Base-by-base conservation (phyloP, 2,113 vertebrate genomes). In the Cephalopterus ornatus region DNA sequence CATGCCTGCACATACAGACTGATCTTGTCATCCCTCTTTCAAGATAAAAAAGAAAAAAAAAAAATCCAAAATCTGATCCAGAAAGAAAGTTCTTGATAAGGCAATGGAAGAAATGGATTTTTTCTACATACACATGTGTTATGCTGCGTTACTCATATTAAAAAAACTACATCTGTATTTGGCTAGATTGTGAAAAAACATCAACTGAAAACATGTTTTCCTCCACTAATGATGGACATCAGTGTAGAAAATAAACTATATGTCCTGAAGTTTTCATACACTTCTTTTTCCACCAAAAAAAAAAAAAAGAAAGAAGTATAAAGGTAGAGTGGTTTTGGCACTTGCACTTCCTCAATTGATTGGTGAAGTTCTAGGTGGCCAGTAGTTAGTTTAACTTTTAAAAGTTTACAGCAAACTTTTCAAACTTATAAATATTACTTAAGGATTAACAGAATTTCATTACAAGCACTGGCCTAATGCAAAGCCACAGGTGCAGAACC, bases 91-190 rank as follows among this genome's bases (percentile, higher is more conserved):
- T 67, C 15, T 35, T 77, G 4, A 18, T 32, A 58, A 58, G 14
- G 12, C 44, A 71, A 44, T 24, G 17, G n/a, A 85, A 91, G 49
- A 88, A 90, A 79, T 13, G 0, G 4, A 33, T 58, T 46, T 77
- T 86, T 76, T 32, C n/a, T 46, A 50, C 6, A 44, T 7, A n/a
- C 6, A 19, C 4, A 13, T 0, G 0, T 30, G 5, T 22, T 66
- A 33, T 11, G 14, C 7, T 71, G 19, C 8, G 23, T 35, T 81
- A 70, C 5, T 50, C 15, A 6, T 41, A 50, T 23, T 11, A 55
- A 23, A 12, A 71, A 88, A 88, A 55, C 18, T 37, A n/a, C 1
- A 39, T 35, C 21, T 72, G 19, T 58, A 15, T 61, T 80, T 56
- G 30, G 56, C 8, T 32, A 24, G 66, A 58, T 2, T n/a, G 14